Percentiles rank a stretch among this genome's conserved stretches.
phyloP scores from a whole-genome alignment of 2,888 invertebrate species.

The Torymus auratus region DNA sequence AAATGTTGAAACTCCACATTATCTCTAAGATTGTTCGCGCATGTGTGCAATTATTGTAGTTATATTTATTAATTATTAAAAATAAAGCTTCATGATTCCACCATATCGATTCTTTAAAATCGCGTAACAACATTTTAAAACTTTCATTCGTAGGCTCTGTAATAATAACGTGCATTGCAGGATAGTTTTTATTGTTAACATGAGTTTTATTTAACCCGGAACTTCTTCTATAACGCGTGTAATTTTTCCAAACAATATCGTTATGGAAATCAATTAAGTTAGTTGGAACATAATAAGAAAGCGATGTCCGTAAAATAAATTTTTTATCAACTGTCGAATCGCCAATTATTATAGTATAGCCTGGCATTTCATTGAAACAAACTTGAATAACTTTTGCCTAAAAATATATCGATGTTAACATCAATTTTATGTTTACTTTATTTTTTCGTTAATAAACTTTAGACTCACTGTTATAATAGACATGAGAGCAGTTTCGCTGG shows the following conservation, averaged over 20 bases:
- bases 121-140: not conserved
- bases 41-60: not conserved
- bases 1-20: slow-evolving; percentile 15
- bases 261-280: not conserved
- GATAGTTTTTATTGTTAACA: not conserved
- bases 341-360: too few relatives aligned
- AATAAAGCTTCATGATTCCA: slow-evolving; percentile 25
- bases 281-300: not conserved
- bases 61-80: slow-evolving; percentile 3
- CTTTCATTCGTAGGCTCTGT: not conserved
- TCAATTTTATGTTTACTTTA: too few relatives aligned
- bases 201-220: not conserved
- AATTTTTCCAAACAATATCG: not conserved
- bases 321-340: too few relatives aligned
- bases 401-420: too few relatives aligned
- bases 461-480: too few relatives aligned
- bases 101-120: slow-evolving; percentile 14
- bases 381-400: too few relatives aligned
- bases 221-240: not conserved
- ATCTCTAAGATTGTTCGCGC: not conserved
- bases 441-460: too few relatives aligned
- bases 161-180: not conserved
- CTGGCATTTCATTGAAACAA: too few relatives aligned
- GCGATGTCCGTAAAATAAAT: not conserved
- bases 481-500: too few relatives aligned